phyloP scores from a whole-genome alignment of 2,113 vertebrate species.

The Dicerorhinus sumatrensis region DNA sequence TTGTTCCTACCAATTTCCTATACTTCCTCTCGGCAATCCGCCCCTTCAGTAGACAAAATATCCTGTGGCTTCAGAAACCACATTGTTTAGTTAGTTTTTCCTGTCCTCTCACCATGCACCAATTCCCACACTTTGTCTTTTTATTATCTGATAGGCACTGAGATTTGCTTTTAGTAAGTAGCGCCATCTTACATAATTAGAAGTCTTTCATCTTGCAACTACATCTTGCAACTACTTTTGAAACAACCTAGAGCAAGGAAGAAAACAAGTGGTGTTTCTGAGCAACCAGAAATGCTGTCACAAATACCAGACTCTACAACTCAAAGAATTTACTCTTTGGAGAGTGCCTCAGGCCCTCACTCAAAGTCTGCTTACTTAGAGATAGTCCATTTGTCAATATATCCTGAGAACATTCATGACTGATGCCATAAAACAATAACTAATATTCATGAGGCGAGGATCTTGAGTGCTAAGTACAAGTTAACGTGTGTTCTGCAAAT shows the following conservation, averaged over 20 bases:
- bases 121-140: slow-evolving; percentile 41
- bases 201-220: slow-evolving; percentile 55
- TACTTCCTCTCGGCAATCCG: background rate
- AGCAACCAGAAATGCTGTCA: background rate
- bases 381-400: background rate
- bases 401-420: background rate
- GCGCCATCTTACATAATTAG: slow-evolving; percentile 49
- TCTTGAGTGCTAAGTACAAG: background rate
- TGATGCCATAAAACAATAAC: background rate
- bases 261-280: slow-evolving; percentile 26
- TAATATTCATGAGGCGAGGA: background rate
- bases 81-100: slow-evolving; percentile 6
- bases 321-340: background rate
- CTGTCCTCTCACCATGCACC: background rate
- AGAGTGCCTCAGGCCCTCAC: background rate
- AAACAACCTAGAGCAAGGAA: slow-evolving; percentile 26
- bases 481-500: background rate
- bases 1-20: background rate
- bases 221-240: background rate
- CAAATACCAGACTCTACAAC: background rate
- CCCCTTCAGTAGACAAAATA: background rate
- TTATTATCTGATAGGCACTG: slow-evolving; percentile 59
- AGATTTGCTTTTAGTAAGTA: slow-evolving; percentile 45
- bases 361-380: background rate
- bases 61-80: slow-evolving; percentile 37